Evolutionary conservation across 1,140 invertebrate genomes (phyloP).

Genomic region (Drosophila nebulosa): DNA sequence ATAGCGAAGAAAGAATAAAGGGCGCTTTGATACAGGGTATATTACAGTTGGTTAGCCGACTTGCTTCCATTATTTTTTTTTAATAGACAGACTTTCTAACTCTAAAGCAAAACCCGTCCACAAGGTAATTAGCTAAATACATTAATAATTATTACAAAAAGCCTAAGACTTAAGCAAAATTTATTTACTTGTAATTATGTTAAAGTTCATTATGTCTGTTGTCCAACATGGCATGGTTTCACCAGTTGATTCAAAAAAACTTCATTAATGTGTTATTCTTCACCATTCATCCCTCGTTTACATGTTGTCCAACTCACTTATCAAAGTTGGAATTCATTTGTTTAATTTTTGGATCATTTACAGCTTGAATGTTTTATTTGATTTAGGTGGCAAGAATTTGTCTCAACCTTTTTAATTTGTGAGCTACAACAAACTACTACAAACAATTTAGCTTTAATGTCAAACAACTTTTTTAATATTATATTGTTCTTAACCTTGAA

Average conservation of each 20-base stretch:
- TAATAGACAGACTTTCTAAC: no score
- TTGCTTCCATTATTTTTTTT: no score
- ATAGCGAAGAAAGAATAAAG: no score
- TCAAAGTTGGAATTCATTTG: slow-evolving; percentile 31
- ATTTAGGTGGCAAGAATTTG: slow-evolving; percentile 77
- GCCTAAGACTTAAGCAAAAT: no score
- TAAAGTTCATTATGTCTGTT: no score
- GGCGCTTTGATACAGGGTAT: no score
- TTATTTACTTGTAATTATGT: no score
- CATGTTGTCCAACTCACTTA: slow-evolving; percentile 42
- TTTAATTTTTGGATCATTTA: slow-evolving; percentile 73
- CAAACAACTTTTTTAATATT: slow-evolving; percentile 21
- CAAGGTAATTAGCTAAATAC: no score
- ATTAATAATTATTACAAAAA: no score
- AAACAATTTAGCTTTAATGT: slow-evolving; percentile 57
- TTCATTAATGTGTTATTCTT: slow-evolving; percentile 7
- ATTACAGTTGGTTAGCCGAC: no score
- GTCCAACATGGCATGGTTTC: no score
- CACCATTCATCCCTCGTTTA: slow-evolving; percentile 28
- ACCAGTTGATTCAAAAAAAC: slow-evolving; percentile 9
- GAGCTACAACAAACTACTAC: slow-evolving; percentile 48
- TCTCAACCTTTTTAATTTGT: slow-evolving; percentile 36
- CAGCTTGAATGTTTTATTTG: slow-evolving; percentile 76
- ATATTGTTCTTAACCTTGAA: background rate
- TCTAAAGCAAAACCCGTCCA: no score